Conservation (phyloP, 2,113 vertebrate genomes). For the Delphinus delphis region DNA sequence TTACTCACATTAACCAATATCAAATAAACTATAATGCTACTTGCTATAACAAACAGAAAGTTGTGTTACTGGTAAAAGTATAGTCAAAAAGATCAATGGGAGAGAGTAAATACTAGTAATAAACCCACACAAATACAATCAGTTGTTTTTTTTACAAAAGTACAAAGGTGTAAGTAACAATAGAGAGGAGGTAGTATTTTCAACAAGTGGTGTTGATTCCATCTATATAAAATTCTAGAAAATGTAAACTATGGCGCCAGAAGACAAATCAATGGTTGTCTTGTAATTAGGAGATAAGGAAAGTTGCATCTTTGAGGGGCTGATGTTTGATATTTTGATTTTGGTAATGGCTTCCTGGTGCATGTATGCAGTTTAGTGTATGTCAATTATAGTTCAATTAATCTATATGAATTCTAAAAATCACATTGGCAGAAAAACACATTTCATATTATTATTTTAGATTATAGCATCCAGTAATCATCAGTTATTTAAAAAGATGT, state of each 20-base stretch:
- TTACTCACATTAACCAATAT: not conserved
- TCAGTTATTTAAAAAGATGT: not conserved
- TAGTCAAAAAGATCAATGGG: not conserved
- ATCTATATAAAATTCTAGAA: not conserved
- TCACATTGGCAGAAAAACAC: not conserved
- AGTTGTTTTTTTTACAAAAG: not conserved
- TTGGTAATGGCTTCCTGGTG: not conserved
- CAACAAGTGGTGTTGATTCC: not conserved
- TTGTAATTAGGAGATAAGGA: not conserved
- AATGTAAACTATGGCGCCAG: not conserved
- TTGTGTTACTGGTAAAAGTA: too few species aligned
- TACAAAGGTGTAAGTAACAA: not conserved
- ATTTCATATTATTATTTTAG: not conserved
- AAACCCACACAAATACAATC: not conserved
- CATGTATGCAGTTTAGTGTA: not conserved
- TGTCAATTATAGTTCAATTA: not conserved
- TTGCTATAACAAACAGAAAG: not conserved
- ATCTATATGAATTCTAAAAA: not conserved
- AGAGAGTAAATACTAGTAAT: not conserved
- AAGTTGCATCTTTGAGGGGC: accelerated
- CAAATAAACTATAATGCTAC: not conserved
- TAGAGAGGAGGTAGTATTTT: not conserved
- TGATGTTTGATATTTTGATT: not conserved
- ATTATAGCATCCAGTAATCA: not conserved
- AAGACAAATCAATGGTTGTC: not conserved